Base-by-base conservation (phyloP, 2,797 vertebrate genomes). In the Meda fulgida region DNA sequence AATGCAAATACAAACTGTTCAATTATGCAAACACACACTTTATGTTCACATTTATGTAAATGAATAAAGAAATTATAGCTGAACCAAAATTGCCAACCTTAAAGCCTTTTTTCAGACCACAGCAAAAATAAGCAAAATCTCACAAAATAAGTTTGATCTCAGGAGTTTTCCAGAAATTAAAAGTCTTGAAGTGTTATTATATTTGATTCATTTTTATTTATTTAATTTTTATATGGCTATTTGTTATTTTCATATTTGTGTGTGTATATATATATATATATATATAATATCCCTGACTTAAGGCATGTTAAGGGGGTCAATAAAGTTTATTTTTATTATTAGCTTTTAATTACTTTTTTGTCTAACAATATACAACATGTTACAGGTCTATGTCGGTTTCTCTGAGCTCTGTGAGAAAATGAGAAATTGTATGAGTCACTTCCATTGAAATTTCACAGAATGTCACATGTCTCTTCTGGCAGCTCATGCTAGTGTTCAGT, bases 401-500 rank as follows among this genome's bases (percentile, higher is more conserved):
- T 40, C 1, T 23, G 3, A 70, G 9, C 21, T 36, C 38, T 43
- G 23, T 43, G n/a, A 76, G 23, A 21, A 55, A 29, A 21, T 10
- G 46, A 55, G 48, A 70, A 70, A 18, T 77, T 71, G 18, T 69
- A 23, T 82, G 43, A 83, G 21, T 84, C 31, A 53, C 31, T 40
- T 13, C 9, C 46, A 18, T 2, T 58, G 73, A 67, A 71, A 36
- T 72, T 36, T 79, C 21, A 21, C 66, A 79, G 5, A 4, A 1
- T 3, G 16, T 79, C 76, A 84, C 83, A 8, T 43, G 75, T 29
- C n/a, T 84, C 31, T 23, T 58, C 60, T 31, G n/a, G 43, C 70
- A 13, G 10, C 11, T 2, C 18, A 31, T 0, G 2, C 13, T 0
- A 5, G 26, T 19, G 19, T 38, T 58, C 9, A 31, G 63, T 79